Percentiles rank a stretch among this genome's conserved stretches.
These are phyloP conservation scores for Agriopis aurantiaria DNA, from an alignment of 2,888 invertebrate species.

Conservation along the genomic window DNA sequence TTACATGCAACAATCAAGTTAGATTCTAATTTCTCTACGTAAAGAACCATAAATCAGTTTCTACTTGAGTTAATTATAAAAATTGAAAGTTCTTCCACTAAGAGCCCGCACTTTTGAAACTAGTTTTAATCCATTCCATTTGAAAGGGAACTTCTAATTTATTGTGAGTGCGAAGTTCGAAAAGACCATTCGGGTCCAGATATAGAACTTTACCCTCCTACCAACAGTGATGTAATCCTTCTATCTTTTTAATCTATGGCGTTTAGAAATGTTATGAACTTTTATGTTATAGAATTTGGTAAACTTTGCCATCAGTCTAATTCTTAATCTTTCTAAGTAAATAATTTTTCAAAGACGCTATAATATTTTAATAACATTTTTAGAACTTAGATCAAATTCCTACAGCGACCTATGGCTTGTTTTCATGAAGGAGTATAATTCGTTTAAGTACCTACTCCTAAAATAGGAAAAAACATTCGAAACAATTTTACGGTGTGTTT, in stretches of 20 bases:
- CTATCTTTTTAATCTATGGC: slow-evolving; percentile 68
- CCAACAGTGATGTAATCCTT: slow-evolving; percentile 73
- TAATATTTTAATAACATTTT: neutral
- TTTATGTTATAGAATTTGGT: slow-evolving; percentile 38
- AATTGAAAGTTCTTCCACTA: slow-evolving; percentile 81
- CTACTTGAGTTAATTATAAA: slow-evolving; percentile 85
- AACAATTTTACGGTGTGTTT: slow-evolving; percentile 47
- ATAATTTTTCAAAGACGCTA: neutral
- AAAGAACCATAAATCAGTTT: slow-evolving; percentile 75
- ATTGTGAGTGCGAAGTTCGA: slow-evolving; percentile 84
- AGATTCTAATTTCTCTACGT: slow-evolving; percentile 25
- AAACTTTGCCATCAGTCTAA: slow-evolving; percentile 35
- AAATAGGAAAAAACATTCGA: slow-evolving; percentile 42
- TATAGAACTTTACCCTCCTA: slow-evolving; percentile 72
- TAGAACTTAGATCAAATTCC: slow-evolving; percentile 7
- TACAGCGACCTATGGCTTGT: neutral
- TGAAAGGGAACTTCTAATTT: slow-evolving; percentile 83
- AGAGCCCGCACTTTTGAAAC: slow-evolving; percentile 75
- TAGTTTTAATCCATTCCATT: slow-evolving; percentile 85
- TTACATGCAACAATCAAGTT: too few species aligned
- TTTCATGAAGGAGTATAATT: slow-evolving; percentile 21
- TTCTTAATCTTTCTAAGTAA: slow-evolving; percentile 6
- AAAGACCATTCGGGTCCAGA: slow-evolving; percentile 67
- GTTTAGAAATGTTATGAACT: slow-evolving; percentile 59
- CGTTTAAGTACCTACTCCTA: slow-evolving; percentile 31